Conservation (phyloP, 2,113 vertebrate species). For the Eidolon helvum region DNA sequence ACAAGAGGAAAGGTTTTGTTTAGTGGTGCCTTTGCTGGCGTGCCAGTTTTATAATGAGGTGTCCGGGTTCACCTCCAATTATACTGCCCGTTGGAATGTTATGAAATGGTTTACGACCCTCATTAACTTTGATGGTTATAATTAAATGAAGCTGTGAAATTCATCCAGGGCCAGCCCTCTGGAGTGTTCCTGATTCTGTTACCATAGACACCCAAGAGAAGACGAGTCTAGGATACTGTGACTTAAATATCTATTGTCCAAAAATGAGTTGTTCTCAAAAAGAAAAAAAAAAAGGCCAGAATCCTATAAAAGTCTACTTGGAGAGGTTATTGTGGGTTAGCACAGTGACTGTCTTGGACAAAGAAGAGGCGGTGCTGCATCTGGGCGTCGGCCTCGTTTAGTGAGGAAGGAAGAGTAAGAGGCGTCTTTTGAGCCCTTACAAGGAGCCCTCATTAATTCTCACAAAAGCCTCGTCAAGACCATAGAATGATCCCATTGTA, state of each 20-base stretch:
- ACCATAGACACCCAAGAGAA: neutral
- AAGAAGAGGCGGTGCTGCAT: neutral
- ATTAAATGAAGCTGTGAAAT: constrained; percentile 5
- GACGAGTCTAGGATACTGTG: neutral
- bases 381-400: neutral
- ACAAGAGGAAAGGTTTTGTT: neutral
- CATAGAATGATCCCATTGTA: rapidly evolving
- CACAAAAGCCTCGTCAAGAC: neutral
- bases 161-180: neutral
- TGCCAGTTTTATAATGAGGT: neutral
- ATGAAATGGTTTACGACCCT: neutral
- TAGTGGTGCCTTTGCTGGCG: neutral
- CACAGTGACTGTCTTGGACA: neutral
- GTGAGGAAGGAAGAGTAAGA: neutral
- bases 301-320: neutral
- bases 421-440: neutral
- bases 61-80: neutral
- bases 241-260: neutral
- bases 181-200: neutral
- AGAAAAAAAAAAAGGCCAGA: neutral
- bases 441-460: neutral
- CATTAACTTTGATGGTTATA: constrained; percentile 33
- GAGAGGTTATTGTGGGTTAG: neutral
- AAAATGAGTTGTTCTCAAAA: neutral
- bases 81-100: neutral